Percentiles rank a stretch among this genome's conserved stretches.
Conservation (phyloP, 2,113 vertebrate genomes). For the zebrafish (Danio rerio) region DNA sequence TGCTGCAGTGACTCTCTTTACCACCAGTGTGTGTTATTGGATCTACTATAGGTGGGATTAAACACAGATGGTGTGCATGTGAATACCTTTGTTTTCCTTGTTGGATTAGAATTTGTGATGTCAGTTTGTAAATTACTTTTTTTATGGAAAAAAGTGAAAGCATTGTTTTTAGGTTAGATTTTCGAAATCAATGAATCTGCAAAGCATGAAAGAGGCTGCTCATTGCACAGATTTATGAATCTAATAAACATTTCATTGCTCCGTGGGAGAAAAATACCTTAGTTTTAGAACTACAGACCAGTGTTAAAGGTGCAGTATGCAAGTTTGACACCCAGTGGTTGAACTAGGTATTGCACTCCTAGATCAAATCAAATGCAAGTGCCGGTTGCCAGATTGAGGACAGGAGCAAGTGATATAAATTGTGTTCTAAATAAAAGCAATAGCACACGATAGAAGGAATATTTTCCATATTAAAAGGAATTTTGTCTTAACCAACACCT, state of each 20-base stretch:
- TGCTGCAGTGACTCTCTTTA: slow-evolving; percentile 7
- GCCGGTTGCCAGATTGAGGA: too few species aligned
- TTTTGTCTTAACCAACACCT: too few species aligned
- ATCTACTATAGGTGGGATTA: slow-evolving; percentile 2
- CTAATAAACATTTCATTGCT: neutral
- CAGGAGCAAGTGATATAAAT: too few species aligned
- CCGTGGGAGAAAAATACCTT: neutral
- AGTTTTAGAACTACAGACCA: neutral
- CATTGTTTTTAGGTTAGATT: neutral
- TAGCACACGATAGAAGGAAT: too few species aligned
- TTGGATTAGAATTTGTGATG: neutral
- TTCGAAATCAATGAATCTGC: neutral
- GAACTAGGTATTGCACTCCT: too few species aligned
- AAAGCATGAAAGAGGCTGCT: neutral
- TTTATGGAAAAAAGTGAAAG: neutral
- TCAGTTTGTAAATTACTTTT: neutral
- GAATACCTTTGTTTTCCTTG: neutral
- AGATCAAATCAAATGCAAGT: too few species aligned
- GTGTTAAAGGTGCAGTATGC: too few species aligned
- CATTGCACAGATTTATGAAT: neutral
- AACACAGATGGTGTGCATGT: neutral
- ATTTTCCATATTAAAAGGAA: too few species aligned
- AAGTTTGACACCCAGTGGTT: too few species aligned
- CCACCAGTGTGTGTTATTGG: neutral
- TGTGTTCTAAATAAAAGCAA: too few species aligned